Conservation (phyloP, 2,113 vertebrate genomes). For the Candoia aspera region DNA sequence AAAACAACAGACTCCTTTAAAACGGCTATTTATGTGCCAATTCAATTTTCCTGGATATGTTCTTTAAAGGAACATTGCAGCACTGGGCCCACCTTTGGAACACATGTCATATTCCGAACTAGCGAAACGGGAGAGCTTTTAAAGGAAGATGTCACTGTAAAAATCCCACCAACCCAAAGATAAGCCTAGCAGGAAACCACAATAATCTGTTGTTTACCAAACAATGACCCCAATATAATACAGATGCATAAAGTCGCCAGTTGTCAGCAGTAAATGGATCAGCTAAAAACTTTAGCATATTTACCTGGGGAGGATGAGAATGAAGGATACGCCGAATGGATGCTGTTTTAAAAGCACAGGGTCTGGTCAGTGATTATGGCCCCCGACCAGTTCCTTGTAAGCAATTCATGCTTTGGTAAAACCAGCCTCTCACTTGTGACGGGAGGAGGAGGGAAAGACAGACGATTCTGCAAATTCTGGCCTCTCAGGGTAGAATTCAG, state of each 20-base stretch:
- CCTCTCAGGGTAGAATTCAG: neutral
- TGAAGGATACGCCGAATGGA: neutral
- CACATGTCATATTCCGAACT: neutral
- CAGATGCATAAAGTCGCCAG: neutral
- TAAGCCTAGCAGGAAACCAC: neutral
- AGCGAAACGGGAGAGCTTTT: neutral
- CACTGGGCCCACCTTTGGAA: neutral
- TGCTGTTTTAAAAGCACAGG: neutral
- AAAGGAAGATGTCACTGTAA: neutral
- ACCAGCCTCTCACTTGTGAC: neutral
- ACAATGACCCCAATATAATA: too few relatives aligned
- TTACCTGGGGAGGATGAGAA: neutral
- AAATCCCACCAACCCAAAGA: neutral
- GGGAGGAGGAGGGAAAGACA: neutral
- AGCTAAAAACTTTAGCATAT: neutral
- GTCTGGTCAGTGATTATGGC: neutral
- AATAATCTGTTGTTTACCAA: neutral
- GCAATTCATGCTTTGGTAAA: neutral
- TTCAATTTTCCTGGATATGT: neutral
- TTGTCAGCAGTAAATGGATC: neutral
- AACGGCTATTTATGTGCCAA: neutral
- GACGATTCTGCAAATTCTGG: neutral
- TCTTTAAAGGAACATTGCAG: neutral
- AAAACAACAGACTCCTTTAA: neutral
- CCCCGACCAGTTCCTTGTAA: too few relatives aligned